A percentile compares a stretch with the other conserved stretches of the same genome.
Evolutionary conservation across 2,113 vertebrate species (phyloP).

Genomic region (Stomatorhinus ivindoensis): DNA sequence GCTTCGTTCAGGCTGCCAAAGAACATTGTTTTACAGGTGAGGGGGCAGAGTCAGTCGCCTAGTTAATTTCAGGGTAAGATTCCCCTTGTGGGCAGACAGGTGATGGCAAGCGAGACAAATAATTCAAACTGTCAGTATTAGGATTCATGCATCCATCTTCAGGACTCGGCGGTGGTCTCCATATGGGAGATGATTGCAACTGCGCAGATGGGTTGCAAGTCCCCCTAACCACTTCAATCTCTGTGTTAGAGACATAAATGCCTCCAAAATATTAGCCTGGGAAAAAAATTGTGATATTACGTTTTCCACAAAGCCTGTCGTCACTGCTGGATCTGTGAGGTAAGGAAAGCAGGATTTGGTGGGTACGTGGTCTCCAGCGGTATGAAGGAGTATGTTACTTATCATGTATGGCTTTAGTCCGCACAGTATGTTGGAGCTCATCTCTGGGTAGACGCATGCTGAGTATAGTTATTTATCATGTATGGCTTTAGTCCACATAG

Average conservation of each 20-base stretch:
- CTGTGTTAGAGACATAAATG: background rate
- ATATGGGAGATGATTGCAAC: background rate
- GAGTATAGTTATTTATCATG: too few relatives aligned
- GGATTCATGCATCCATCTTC: background rate
- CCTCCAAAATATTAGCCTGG: background rate
- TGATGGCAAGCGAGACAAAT: background rate
- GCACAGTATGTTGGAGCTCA: too few relatives aligned
- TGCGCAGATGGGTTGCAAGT: background rate
- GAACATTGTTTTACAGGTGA: background rate
- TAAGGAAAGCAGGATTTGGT: background rate
- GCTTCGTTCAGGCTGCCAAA: background rate
- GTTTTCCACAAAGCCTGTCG: background rate
- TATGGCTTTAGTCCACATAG: too few relatives aligned
- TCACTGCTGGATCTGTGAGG: background rate
- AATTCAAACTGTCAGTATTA: slow-evolving; percentile 3
- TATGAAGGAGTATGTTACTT: background rate
- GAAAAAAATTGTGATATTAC: background rate
- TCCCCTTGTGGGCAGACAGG: background rate
- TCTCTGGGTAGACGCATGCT: too few relatives aligned
- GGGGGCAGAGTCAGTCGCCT: background rate
- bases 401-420: too few relatives aligned
- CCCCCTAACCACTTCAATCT: background rate
- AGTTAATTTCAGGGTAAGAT: background rate
- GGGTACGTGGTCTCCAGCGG: background rate
- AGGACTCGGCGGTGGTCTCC: background rate